A percentile compares a stretch with the other conserved stretches of the same genome.
These are phyloP conservation scores for Drosophila falleni DNA, from an alignment of 2,888 invertebrate species.

Conservation along the genomic window DNA sequence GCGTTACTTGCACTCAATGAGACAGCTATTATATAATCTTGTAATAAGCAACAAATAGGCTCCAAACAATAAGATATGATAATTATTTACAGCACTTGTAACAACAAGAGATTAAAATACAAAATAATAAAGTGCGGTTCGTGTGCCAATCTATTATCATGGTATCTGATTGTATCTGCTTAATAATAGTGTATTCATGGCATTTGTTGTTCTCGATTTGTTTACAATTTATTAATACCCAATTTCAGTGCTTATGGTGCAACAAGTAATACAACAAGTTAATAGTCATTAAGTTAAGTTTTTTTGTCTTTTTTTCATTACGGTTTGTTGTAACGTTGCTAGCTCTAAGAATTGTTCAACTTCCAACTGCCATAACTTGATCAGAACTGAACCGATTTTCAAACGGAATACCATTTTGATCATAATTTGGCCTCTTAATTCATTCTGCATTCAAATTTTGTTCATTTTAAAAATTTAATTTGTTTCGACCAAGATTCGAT, in stretches of 20 bases:
- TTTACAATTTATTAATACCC: slow-evolving; percentile 1
- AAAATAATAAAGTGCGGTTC: background rate
- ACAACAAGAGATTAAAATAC: background rate
- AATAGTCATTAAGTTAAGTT: background rate
- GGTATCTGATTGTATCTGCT: background rate
- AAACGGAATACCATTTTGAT: too few species aligned
- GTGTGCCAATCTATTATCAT: slow-evolving; percentile 3
- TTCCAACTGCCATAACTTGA: too few species aligned
- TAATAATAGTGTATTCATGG: slow-evolving; percentile 1
- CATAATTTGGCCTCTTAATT: too few species aligned
- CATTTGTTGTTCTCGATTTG: background rate
- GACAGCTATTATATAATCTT: background rate
- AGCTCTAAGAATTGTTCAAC: too few species aligned
- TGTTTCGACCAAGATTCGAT: too few species aligned
- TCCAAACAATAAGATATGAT: background rate
- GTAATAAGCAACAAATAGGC: background rate
- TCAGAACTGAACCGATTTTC: too few species aligned
- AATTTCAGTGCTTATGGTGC: background rate
- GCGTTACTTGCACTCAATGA: background rate
- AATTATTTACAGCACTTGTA: background rate
- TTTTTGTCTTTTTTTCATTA: background rate
- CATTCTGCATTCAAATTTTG: too few species aligned
- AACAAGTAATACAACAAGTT: background rate
- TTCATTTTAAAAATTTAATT: too few species aligned
- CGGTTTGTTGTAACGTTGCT: too few species aligned